Conservation (phyloP, 2,888 invertebrate species). For the Glyphotaelius pellucidus region DNA sequence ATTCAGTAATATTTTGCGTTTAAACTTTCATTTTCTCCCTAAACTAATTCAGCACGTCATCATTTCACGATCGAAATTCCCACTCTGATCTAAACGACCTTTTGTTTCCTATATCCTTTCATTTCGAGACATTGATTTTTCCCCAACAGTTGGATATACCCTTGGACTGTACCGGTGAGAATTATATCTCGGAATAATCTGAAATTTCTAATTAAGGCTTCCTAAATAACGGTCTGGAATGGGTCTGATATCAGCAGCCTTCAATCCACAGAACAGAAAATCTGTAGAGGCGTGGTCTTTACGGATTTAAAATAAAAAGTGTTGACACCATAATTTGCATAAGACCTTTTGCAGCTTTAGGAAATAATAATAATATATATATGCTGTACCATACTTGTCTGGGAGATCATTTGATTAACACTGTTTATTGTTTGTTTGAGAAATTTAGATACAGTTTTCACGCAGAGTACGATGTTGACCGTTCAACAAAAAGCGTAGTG, state of each 20-base stretch:
- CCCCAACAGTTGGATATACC: neutral
- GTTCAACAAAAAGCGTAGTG: too few species aligned
- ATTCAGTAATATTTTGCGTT: neutral
- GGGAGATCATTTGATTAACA: too few species aligned
- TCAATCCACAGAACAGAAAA: neutral
- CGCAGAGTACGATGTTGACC: too few species aligned
- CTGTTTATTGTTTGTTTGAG: too few species aligned
- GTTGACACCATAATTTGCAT: neutral
- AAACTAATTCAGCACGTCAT: neutral
- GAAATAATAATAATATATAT: too few species aligned
- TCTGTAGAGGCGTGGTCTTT: neutral
- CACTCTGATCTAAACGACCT: neutral
- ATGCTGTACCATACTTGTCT: too few species aligned
- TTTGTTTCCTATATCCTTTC: neutral
- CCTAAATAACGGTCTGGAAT: neutral
- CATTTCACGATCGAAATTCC: neutral
- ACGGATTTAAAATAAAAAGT: neutral
- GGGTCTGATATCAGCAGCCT: neutral
- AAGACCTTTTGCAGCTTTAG: too few species aligned
- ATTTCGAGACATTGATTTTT: neutral
- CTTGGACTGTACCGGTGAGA: neutral
- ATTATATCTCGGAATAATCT: constrained; percentile 9
- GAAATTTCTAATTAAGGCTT: constrained; percentile 18
- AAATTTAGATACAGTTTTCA: too few species aligned
- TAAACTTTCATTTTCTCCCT: neutral